Conservation (phyloP, 2,888 invertebrate genomes). For the Microplitis manilae region DNA sequence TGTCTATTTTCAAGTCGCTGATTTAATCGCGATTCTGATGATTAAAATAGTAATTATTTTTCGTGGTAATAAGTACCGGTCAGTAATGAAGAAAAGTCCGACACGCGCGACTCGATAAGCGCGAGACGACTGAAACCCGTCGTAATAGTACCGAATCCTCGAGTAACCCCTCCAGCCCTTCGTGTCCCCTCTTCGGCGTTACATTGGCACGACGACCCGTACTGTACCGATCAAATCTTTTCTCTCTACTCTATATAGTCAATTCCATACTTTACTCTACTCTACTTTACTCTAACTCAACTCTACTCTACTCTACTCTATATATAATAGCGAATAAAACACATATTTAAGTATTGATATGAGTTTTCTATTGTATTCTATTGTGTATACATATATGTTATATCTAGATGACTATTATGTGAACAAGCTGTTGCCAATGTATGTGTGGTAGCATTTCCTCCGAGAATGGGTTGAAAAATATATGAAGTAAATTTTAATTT, state of each 20-base stretch:
- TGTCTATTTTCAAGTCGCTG: no score
- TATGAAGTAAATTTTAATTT: no score
- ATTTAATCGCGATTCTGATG: no score
- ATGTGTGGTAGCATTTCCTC: no score
- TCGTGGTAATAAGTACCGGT: neutral
- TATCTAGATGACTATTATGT: no score
- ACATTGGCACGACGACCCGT: constrained; percentile 11
- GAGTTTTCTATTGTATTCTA: no score
- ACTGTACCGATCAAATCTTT: neutral
- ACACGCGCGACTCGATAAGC: constrained; percentile 66
- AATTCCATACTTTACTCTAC: neutral
- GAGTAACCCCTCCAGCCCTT: constrained; percentile 38
- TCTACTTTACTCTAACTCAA: neutral
- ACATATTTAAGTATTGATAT: no score
- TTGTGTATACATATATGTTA: no score
- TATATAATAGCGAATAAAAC: no score
- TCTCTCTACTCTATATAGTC: neutral
- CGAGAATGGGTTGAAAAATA: no score
- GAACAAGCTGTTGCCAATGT: no score
- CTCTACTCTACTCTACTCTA: neutral
- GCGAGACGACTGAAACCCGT: constrained; percentile 70
- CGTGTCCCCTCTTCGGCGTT: neutral
- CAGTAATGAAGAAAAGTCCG: constrained; percentile 26
- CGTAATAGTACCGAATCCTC: constrained; percentile 43
- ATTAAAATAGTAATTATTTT: no score